Evolutionary conservation across 2,888 invertebrate genomes (phyloP).

Genomic region (Lasioglossum morio): DNA sequence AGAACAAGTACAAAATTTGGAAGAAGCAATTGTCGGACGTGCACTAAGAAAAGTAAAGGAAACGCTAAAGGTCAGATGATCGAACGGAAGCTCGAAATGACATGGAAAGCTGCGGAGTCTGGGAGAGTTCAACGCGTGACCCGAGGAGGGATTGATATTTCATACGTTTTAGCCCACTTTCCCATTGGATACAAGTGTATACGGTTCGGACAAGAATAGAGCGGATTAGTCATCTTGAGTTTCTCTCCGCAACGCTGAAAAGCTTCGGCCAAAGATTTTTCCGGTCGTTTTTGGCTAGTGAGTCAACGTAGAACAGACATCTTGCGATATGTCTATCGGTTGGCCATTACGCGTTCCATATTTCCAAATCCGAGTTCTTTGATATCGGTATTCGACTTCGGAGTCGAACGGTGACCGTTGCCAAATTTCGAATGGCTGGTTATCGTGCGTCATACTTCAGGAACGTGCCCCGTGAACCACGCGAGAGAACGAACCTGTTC

Average conservation of each 20-base stretch:
- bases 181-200: slow-evolving; percentile 66
- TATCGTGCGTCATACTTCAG: background rate
- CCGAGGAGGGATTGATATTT: slow-evolving; percentile 58
- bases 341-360: slow-evolving; percentile 1
- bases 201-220: slow-evolving; percentile 69
- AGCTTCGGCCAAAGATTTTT: slow-evolving; percentile 63
- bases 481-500: background rate
- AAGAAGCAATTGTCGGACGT: background rate
- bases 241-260: slow-evolving; percentile 63
- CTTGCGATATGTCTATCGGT: slow-evolving; percentile 5
- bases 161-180: slow-evolving; percentile 69
- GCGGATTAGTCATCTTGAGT: slow-evolving; percentile 70
- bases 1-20: background rate
- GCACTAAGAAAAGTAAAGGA: background rate
- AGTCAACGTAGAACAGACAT: slow-evolving; percentile 51
- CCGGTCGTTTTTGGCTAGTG: slow-evolving; percentile 60
- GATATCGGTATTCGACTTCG: background rate
- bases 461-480: background rate
- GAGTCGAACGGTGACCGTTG: background rate
- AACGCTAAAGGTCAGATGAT: background rate
- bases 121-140: slow-evolving; percentile 47
- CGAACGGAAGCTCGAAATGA: background rate
- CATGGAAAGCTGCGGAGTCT: background rate
- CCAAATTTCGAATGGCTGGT: slow-evolving; percentile 21
- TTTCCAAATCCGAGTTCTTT: slow-evolving; percentile 20